phyloP scores from a whole-genome alignment of 2,888 invertebrate species.

The Mythimna loreyi region DNA sequence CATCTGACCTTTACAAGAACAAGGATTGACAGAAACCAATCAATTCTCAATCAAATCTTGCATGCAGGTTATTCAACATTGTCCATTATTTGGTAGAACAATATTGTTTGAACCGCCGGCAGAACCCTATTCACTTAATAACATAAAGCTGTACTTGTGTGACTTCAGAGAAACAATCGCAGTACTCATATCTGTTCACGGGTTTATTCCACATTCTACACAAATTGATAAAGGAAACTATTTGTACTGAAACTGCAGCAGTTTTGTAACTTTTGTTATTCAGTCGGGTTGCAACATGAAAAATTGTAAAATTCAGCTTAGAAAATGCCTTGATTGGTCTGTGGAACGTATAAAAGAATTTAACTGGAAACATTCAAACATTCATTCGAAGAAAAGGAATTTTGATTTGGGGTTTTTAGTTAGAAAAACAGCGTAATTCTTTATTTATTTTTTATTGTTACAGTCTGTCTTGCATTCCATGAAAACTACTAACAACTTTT shows the following conservation, averaged over 20 bases:
- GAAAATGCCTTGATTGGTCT: not conserved
- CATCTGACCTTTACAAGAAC: not conserved
- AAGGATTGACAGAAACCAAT: not conserved
- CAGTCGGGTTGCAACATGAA: not conserved
- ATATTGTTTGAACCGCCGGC: not conserved
- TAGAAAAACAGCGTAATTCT: not conserved
- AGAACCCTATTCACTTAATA: not conserved
- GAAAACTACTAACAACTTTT: not conserved
- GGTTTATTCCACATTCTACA: constrained; percentile 11
- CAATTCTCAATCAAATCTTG: not conserved
- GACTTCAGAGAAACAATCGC: not conserved
- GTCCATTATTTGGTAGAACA: not conserved
- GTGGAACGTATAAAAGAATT: not conserved
- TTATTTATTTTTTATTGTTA: not conserved
- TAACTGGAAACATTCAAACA: not conserved
- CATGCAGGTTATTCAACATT: not conserved
- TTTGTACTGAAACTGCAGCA: constrained; percentile 1
- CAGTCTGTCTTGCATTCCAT: not conserved
- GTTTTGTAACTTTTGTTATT: not conserved
- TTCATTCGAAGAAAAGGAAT: too few species aligned
- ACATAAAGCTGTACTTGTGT: not conserved
- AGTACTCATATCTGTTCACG: constrained; percentile 1
- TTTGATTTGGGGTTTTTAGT: not conserved
- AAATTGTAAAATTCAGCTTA: not conserved
- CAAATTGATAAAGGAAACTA: constrained; percentile 19